Conservation (phyloP, 2,888 invertebrate species). For the Craniophora ligustri region DNA sequence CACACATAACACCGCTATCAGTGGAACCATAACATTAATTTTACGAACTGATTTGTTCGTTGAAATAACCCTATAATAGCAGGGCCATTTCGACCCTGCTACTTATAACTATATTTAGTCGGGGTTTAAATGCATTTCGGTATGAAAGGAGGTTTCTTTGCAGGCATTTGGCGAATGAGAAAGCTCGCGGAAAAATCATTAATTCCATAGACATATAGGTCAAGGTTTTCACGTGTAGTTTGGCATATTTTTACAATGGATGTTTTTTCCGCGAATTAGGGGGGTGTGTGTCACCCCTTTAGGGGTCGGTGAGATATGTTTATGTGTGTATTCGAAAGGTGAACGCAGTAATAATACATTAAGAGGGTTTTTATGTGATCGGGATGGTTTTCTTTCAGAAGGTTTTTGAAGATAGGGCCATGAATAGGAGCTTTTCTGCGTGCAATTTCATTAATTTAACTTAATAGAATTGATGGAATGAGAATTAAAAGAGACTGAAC, state of each 20-base stretch:
- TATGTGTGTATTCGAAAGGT: constrained; percentile 49
- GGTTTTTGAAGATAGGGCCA: constrained; percentile 9
- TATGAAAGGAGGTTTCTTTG: constrained; percentile 30
- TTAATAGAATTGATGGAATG: too few species aligned
- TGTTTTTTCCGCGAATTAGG: constrained; percentile 33
- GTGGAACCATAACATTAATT: constrained; percentile 39
- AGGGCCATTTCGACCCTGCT: constrained; percentile 32
- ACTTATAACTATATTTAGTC: constrained; percentile 16
- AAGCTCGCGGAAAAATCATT: constrained; percentile 41
- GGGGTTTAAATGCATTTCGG: constrained; percentile 42
- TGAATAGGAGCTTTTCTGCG: neutral
- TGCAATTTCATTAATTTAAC: neutral
- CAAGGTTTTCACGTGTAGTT: constrained; percentile 41
- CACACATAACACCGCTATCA: constrained; percentile 36
- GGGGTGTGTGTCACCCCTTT: constrained; percentile 46
- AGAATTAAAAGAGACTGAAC: too few species aligned
- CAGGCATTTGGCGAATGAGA: constrained; percentile 19
- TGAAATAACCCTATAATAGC: constrained; percentile 52
- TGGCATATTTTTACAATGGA: constrained; percentile 47
- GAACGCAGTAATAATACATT: constrained; percentile 49
- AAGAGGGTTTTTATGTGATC: constrained; percentile 31
- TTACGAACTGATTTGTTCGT: constrained; percentile 51
- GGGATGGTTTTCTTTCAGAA: constrained; percentile 18
- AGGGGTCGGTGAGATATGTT: constrained; percentile 35
- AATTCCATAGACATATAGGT: constrained; percentile 42